Evolutionary conservation across 2,888 invertebrate species (phyloP).

Genomic region (Lochmaea capreae): DNA sequence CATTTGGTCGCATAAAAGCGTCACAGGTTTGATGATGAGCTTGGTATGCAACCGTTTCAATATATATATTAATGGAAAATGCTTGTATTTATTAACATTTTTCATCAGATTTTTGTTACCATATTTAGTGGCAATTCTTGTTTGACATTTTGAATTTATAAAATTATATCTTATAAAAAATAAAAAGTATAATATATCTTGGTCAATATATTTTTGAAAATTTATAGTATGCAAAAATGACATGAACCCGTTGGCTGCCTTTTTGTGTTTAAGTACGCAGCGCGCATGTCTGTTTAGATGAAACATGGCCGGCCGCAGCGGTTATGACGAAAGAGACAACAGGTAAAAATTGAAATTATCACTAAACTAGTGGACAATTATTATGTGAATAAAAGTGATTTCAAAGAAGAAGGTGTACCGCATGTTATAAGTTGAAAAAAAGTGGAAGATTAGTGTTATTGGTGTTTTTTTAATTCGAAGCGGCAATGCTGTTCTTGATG

Average conservation of each 20-base stretch:
- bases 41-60: slow-evolving; percentile 2
- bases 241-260: slow-evolving; percentile 57
- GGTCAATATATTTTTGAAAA: slow-evolving; percentile 31
- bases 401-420: slow-evolving; percentile 15
- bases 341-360: slow-evolving; percentile 71
- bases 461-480: slow-evolving; percentile 39
- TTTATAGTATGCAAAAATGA: slow-evolving; percentile 47
- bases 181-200: slow-evolving; percentile 17
- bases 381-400: slow-evolving; percentile 32
- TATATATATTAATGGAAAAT: slow-evolving; percentile 4
- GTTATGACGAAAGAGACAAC: slow-evolving; percentile 83
- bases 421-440: slow-evolving; percentile 18
- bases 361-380: slow-evolving; percentile 38
- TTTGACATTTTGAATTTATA: slow-evolving; percentile 30
- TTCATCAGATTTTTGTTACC: slow-evolving; percentile 19
- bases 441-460: slow-evolving; percentile 31
- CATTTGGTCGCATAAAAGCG: no score
- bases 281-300: slow-evolving; percentile 61
- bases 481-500: slow-evolving; percentile 48
- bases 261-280: slow-evolving; percentile 48
- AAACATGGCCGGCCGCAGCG: slow-evolving; percentile 92
- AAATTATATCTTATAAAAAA: slow-evolving; percentile 22
- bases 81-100: slow-evolving; percentile 9
- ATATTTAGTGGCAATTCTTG: slow-evolving; percentile 34
- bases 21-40: neutral